These are phyloP conservation scores for Aegotheles bennettii DNA, from an alignment of 2,113 vertebrate genomes.

Conservation along the genomic window DNA sequence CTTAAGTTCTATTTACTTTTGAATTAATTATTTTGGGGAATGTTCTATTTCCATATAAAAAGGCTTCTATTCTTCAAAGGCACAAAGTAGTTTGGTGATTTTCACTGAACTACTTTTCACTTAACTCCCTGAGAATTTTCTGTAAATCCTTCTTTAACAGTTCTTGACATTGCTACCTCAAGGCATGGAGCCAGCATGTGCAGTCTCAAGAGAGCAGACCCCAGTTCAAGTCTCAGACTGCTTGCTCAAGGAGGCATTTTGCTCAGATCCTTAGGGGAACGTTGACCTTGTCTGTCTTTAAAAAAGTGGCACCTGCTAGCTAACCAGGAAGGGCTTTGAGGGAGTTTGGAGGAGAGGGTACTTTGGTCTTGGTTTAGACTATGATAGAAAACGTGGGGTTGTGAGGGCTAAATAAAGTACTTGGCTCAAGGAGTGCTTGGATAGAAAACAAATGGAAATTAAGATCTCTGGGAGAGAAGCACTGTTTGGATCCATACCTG, in stretches of 20 bases:
- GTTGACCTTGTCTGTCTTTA: slow-evolving; percentile 45
- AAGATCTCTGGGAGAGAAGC: neutral
- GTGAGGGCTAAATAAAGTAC: neutral
- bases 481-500: neutral
- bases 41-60: neutral
- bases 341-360: neutral
- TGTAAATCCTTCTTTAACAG: slow-evolving; percentile 32
- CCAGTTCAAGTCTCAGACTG: neutral
- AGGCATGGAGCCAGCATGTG: slow-evolving; percentile 5
- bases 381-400: neutral
- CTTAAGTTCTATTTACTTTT: neutral
- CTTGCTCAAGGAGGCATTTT: neutral
- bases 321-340: neutral
- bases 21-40: neutral
- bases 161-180: slow-evolving; percentile 36
- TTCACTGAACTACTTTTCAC: neutral
- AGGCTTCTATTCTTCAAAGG: neutral
- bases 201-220: neutral
- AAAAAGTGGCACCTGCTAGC: slow-evolving; percentile 7
- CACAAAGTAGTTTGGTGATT: neutral
- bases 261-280: slow-evolving; percentile 3
- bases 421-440: neutral
- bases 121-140: neutral
- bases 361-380: neutral
- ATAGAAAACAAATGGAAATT: neutral